Evolutionary conservation across 2,113 vertebrate species (phyloP), one percentile per base, ranked within the genome.

Genomic region (Pterocles gutturalis): DNA sequence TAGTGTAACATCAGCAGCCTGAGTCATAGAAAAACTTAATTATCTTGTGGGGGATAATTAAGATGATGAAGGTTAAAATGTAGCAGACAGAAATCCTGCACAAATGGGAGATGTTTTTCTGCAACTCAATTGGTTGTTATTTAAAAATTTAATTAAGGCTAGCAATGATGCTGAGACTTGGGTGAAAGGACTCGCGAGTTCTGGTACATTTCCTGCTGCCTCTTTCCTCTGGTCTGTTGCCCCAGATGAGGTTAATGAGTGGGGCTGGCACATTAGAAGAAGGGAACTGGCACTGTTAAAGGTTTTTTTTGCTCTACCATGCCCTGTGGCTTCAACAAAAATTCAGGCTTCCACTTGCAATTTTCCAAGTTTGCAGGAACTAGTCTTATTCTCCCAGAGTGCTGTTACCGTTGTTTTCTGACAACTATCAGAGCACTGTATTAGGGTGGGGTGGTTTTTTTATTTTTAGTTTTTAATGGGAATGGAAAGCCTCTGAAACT

Each of bases 401-500:
- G 57, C 72, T 76, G 25, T 67, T 86, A 58, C 17, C 16, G 48
- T 88, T 96, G 82, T 87, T 90, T 93, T 78, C 86, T 46, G 3
- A 80, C 75, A 86, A 9, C 72, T 92, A 28, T 89, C 38, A 65
- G 76, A 91, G 31, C 60, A 43, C 38, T 64, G 43, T n/a, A 36
- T 65, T 87, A 48, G 65, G 21, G 36, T 18, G 8, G 17, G 17
- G 31, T 28, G n/a, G 13, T 2, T 12, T 48, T 31, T 22, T 75
- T 28, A 43, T 70, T 96, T 96, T 92, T 88, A 84, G 69, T 87
- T 94, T 91, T 90, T 91, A 92, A 87, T 84, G 57, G 65, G 51
- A 86, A 75, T 89, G 92, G 90, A 95, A 96, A 91, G 61, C 76
- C 90, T 62, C 75, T 93, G 93, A 88, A 95, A 89, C 88, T 89